Percentiles rank a stretch among this genome's conserved stretches.
Evolutionary conservation across 1,140 invertebrate genomes (phyloP).

Genomic region (Triops longicaudatus): DNA sequence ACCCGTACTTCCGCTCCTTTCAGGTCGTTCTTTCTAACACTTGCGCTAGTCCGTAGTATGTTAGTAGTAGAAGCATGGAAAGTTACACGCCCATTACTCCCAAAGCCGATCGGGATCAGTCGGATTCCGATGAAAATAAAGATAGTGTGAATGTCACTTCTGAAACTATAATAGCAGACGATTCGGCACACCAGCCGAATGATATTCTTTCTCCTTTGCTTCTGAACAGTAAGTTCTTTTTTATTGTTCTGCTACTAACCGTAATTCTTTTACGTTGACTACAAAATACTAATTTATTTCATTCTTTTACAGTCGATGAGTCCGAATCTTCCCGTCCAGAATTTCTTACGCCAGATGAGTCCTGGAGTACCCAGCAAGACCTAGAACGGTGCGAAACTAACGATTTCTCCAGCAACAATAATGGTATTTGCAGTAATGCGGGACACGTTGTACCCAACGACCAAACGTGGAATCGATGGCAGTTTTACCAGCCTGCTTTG

Average conservation of each 20-base stretch:
- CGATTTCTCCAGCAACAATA: neutral
- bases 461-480: neutral
- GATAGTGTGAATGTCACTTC: neutral
- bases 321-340: neutral
- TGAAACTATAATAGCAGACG: neutral
- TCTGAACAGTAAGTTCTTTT: neutral
- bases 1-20: neutral
- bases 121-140: neutral
- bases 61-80: neutral
- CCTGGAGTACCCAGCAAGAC: neutral
- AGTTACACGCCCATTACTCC: neutral
- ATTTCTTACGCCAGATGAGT: neutral
- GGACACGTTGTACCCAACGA: neutral
- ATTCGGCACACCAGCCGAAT: neutral
- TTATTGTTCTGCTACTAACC: neutral
- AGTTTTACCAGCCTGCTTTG: neutral
- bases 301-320: neutral
- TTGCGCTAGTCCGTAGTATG: neutral
- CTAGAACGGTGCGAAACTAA: neutral
- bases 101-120: neutral
- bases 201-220: neutral
- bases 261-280: neutral
- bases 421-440: neutral
- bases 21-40: neutral
- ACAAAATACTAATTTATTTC: too few relatives aligned